These are phyloP conservation scores for Volucella bombylans DNA, from an alignment of 2,888 invertebrate genomes.

Conservation along the genomic window DNA sequence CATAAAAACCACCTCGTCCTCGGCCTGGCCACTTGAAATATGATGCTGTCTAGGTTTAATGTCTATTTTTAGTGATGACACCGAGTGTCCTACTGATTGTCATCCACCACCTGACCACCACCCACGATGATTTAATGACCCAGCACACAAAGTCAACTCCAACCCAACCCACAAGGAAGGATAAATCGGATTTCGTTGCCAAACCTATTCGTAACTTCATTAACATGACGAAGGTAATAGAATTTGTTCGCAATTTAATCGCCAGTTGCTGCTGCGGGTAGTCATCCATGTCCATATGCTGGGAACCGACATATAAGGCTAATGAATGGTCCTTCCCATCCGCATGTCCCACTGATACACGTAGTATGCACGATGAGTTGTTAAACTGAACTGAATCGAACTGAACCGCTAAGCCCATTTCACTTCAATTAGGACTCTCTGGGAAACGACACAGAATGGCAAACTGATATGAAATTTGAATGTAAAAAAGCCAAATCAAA, in stretches of 20 bases:
- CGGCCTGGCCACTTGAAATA: neutral
- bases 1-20: neutral
- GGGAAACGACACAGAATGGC: neutral
- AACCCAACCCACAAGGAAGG: neutral
- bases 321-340: constrained; percentile 26
- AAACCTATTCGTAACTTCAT: constrained; percentile 31
- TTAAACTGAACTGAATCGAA: neutral
- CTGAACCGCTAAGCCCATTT: constrained; percentile 13
- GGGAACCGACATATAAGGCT: constrained; percentile 16
- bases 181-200: constrained; percentile 56
- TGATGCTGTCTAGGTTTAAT: neutral
- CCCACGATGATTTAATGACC: constrained; percentile 58
- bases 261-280: constrained; percentile 12
- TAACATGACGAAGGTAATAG: constrained; percentile 21
- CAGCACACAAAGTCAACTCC: neutral
- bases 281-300: neutral
- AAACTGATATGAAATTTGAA: constrained; percentile 2
- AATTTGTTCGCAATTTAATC: constrained; percentile 38
- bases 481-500: constrained; percentile 15
- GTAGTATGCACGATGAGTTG: too few relatives aligned
- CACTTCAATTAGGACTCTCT: constrained; percentile 37
- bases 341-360: too few relatives aligned
- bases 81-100: neutral
- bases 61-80: constrained; percentile 38
- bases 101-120: constrained; percentile 42